Conservation (phyloP, 2,888 invertebrate genomes). For the Diarsia dahlii region DNA sequence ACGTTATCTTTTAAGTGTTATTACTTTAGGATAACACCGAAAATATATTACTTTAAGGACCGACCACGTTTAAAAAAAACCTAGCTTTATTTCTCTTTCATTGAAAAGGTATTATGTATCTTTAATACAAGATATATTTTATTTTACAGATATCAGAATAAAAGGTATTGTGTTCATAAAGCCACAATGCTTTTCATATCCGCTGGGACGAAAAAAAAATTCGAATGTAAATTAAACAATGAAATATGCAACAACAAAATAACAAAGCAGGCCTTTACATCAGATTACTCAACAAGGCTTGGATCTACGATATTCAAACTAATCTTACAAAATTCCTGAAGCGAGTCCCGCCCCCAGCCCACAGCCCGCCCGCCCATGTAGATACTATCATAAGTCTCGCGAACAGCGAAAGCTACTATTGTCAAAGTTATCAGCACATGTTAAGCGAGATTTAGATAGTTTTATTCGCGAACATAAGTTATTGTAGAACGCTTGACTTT, state of each 20-base stretch:
- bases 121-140: conserved; percentile 50
- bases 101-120: conserved; percentile 29
- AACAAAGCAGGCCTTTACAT: conserved; percentile 57
- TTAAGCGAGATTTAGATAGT: conserved; percentile 60
- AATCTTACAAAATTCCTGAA: conserved; percentile 58
- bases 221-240: conserved; percentile 60
- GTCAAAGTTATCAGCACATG: conserved; percentile 61
- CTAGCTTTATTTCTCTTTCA: conserved; percentile 13
- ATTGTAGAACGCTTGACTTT: conserved; percentile 44
- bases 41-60: conserved; percentile 43
- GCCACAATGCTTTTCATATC: conserved; percentile 53
- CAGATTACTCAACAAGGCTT: conserved; percentile 54
- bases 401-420: conserved; percentile 49
- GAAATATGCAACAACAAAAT: conserved; percentile 63
- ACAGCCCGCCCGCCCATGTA: conserved; percentile 12
- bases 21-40: conserved; percentile 62
- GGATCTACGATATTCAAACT: conserved; percentile 59
- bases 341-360: conserved; percentile 19
- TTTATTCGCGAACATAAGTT: conserved; percentile 52
- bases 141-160: conserved; percentile 56
- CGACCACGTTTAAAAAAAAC: conserved; percentile 14
- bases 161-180: conserved; percentile 65
- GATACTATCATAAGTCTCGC: conserved; percentile 55
- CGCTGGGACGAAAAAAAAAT: conserved; percentile 49
- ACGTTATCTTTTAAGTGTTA: conserved; percentile 62